phyloP scores from a whole-genome alignment of 2,888 invertebrate genomes.

The Anoncus sp. region DNA sequence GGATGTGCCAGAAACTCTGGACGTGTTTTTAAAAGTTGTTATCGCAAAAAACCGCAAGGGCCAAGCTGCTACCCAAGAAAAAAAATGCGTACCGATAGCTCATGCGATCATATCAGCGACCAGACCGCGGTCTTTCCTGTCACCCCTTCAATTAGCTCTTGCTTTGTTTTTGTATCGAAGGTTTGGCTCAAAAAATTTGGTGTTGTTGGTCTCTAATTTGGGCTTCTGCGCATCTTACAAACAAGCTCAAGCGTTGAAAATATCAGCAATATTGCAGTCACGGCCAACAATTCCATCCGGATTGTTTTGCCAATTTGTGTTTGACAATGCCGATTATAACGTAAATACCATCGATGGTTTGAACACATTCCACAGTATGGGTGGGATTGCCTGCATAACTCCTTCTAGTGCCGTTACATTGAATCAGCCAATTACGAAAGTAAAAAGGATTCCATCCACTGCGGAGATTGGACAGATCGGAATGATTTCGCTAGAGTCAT shows the following conservation, averaged over 20 bases:
- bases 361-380: constrained; percentile 52
- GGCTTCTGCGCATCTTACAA: constrained; percentile 53
- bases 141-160: constrained; percentile 35
- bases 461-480: neutral
- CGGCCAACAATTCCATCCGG: constrained; percentile 13
- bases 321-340: constrained; percentile 15
- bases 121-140: constrained; percentile 53
- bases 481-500: constrained; percentile 11
- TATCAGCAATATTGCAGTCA: constrained; percentile 38
- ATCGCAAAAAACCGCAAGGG: too few species aligned
- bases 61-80: too few species aligned
- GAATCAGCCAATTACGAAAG: neutral
- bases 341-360: constrained; percentile 46
- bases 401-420: neutral
- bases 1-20: constrained; percentile 30
- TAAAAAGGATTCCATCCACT: too few species aligned
- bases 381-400: constrained; percentile 42
- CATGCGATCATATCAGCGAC: constrained; percentile 27
- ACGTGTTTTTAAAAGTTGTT: constrained; percentile 31
- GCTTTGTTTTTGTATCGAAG: constrained; percentile 47
- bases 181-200: constrained; percentile 50
- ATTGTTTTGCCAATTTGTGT: neutral
- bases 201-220: constrained; percentile 32
- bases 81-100: too few species aligned
- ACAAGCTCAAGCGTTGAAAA: constrained; percentile 23